Evolutionary conservation across 1,140 invertebrate genomes (phyloP).

Genomic region (Papilio glaucus): DNA sequence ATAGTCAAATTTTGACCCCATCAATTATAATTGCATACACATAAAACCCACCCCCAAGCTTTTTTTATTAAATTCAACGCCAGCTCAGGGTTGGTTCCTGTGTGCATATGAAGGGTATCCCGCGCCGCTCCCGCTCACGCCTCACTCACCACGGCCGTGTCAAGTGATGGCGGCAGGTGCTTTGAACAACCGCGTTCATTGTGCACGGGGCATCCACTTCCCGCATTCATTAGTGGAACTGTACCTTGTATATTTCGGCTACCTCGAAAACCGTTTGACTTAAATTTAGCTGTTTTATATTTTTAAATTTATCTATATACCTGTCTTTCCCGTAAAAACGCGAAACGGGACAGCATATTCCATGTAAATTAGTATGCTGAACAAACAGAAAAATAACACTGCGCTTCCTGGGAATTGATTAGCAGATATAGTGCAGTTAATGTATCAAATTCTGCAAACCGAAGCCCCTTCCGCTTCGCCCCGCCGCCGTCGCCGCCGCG

Average conservation of each 20-base stretch:
- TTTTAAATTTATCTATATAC: no score
- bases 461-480: not conserved
- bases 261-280: no score
- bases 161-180: slow-evolving; percentile 10
- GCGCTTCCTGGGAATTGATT: slow-evolving; percentile 34
- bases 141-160: slow-evolving; percentile 18
- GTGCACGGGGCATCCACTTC: no score
- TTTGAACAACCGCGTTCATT: no score
- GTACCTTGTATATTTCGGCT: no score
- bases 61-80: no score
- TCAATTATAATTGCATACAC: not conserved
- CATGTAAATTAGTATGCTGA: not conserved
- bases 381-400: slow-evolving; percentile 16
- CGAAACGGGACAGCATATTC: not conserved
- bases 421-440: slow-evolving; percentile 10
- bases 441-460: slow-evolving; percentile 35
- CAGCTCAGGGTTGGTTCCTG: no score
- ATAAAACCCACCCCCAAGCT: no score
- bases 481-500: not conserved
- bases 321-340: no score
- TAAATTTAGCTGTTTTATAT: no score
- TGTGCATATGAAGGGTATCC: not conserved
- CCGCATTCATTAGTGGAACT: no score
- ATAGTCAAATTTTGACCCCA: no score
- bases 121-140: not conserved